Base-by-base conservation (phyloP, 2,113 vertebrate genomes). In the Agelaius phoeniceus region DNA sequence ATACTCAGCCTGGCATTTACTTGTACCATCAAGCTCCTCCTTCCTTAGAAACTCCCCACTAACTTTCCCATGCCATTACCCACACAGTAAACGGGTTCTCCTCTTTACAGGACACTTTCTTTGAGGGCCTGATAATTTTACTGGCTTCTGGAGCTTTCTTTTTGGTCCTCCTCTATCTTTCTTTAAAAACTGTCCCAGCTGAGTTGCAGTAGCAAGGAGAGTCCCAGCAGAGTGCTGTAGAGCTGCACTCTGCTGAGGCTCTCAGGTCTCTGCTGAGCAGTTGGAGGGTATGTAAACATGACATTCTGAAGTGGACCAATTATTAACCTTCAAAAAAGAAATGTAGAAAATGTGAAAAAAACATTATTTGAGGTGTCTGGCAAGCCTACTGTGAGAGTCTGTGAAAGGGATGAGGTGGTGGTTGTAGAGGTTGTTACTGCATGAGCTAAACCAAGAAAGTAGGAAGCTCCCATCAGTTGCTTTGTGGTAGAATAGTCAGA, bases 51-150 rank as follows among this genome's bases (percentile, higher is more conserved):
- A 63, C 78, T 39, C 79, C 6, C 20, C 27, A 5, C 12, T 35
- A 72, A 55, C 18, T 83, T 89, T 55, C 39, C 80, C 30, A 59
- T 59, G 43, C 48, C 80, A 13, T 46, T 63, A 43, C 10, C 27
- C 27, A 39, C 20, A 55, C 1, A 55, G 35, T 10, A 46, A 55
- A 51, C 0, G 0, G 5, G 4, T 43, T 3, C 3, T 66, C 13
- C 6, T 77, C 14, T 57, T 76, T 48, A 43, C 4, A 57, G 17
- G 5, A 57, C 6, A 1, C 3, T 63, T 48, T 78, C 24, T 78
- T 90, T 75, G 63, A 4, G 4, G 28, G 18, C 8, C 31, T 85
- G 41, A 46, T 55, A 63, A 88, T 81, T 87, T 81, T 77, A 4
- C 18, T 66, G 75, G 14, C 19, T 71, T 71, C 43, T 63, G 52